These are phyloP conservation scores for Drusus annulatus DNA, from an alignment of 1,140 invertebrate genomes.

Conservation along the genomic window DNA sequence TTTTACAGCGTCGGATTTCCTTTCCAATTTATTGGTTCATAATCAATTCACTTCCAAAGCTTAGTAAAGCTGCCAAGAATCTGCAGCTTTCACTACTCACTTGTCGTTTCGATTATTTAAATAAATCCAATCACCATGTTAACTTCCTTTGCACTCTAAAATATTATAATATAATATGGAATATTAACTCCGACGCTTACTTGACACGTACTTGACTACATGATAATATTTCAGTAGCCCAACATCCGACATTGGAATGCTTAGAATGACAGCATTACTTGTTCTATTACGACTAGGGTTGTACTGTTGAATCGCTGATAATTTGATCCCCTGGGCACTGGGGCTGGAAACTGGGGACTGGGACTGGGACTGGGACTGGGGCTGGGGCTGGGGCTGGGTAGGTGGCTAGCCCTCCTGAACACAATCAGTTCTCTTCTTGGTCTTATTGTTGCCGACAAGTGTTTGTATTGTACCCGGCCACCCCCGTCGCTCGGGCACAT, in stretches of 20 bases:
- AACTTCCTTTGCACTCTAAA: too few relatives aligned
- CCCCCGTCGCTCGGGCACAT: background rate
- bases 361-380: too few relatives aligned
- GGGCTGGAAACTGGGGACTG: too few relatives aligned
- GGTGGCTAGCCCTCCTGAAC: background rate
- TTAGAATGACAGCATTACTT: constrained; percentile 16
- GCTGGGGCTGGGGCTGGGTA: too few relatives aligned
- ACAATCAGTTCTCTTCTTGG: constrained; percentile 47
- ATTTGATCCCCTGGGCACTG: constrained; percentile 49
- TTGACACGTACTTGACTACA: too few relatives aligned
- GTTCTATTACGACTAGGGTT: background rate
- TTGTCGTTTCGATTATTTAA: too few relatives aligned
- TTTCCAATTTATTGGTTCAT: constrained; percentile 21
- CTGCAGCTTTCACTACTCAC: too few relatives aligned
- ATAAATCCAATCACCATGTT: too few relatives aligned
- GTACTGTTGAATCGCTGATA: constrained; percentile 31
- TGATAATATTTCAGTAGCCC: too few relatives aligned
- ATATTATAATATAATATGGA: too few relatives aligned
- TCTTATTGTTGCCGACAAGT: constrained; percentile 45
- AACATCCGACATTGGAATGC: constrained; percentile 1
- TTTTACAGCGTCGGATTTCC: background rate
- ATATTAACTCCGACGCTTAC: too few relatives aligned
- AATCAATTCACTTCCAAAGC: background rate
- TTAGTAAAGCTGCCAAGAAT: background rate
- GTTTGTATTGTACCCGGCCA: constrained; percentile 39